A percentile compares a stretch with the other conserved stretches of the same genome.
Conservation (phyloP, 2,113 vertebrate genomes). For the Micromys minutus region DNA sequence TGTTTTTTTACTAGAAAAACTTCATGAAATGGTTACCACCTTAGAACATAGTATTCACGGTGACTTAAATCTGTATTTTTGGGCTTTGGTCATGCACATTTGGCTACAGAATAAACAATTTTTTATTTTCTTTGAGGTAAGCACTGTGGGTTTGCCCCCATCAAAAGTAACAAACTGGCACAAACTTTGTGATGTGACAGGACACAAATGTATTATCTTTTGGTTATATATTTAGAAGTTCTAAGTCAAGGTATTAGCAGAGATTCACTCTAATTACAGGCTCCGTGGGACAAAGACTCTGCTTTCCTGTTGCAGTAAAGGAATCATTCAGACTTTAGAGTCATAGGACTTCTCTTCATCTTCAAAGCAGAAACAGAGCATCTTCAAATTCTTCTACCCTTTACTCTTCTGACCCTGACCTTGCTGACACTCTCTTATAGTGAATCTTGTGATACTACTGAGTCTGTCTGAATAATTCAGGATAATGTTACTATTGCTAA, state of each 20-base stretch:
- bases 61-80: not conserved
- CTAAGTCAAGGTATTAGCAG: conserved; percentile 21
- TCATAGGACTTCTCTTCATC: not conserved
- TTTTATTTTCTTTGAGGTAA: not conserved
- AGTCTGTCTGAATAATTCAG: not conserved
- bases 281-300: not conserved
- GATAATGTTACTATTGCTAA: not conserved
- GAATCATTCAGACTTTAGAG: not conserved
- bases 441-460: not conserved
- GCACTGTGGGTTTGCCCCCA: not conserved
- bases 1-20: not conserved
- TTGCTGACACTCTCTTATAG: not conserved
- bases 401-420: not conserved
- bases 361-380: conserved; percentile 19
- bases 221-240: not conserved
- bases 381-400: not conserved
- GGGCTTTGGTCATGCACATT: not conserved
- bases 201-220: conserved; percentile 32
- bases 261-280: not conserved
- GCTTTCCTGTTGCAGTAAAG: not conserved
- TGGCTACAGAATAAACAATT: not conserved
- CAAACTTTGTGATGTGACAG: not conserved
- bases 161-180: not conserved
- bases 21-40: not conserved
- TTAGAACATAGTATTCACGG: not conserved